phyloP scores from a whole-genome alignment of 1,140 invertebrate genomes.

The Ips nitidus region DNA sequence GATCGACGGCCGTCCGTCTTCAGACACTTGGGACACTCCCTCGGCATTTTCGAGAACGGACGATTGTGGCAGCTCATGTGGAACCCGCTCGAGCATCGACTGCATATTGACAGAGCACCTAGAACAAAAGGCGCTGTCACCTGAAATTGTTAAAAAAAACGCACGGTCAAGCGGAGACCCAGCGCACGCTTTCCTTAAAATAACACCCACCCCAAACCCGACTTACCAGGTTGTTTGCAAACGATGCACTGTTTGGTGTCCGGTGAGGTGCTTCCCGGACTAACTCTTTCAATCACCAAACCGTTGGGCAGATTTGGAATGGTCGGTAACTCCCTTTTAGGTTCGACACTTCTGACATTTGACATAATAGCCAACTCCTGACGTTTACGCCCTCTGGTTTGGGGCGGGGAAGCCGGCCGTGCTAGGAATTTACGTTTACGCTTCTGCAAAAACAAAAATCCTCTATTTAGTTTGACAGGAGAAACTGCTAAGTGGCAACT shows the following conservation, averaged over 20 bases:
- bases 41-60: slow-evolving; percentile 46
- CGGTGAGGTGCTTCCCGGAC: slow-evolving; percentile 51
- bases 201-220: no score
- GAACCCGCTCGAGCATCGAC: slow-evolving; percentile 56
- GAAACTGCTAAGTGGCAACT: neutral
- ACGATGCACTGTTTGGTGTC: slow-evolving; percentile 54
- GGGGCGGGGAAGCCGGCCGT: slow-evolving; percentile 54
- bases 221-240: slow-evolving; percentile 55
- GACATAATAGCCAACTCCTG: slow-evolving; percentile 21
- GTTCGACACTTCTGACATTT: slow-evolving; percentile 5
- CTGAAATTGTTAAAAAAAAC: slow-evolving; percentile 25
- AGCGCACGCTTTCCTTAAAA: no score
- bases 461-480: neutral
- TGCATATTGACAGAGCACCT: slow-evolving; percentile 55
- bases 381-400: slow-evolving; percentile 49
- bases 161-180: no score
- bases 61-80: slow-evolving; percentile 57
- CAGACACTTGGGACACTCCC: slow-evolving; percentile 48
- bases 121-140: slow-evolving; percentile 40
- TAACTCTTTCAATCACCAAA: slow-evolving; percentile 51
- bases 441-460: slow-evolving; percentile 52
- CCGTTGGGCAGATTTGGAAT: slow-evolving; percentile 48
- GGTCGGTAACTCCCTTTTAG: neutral
- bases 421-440: slow-evolving; percentile 54
- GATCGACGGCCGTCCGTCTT: slow-evolving; percentile 41